Evolutionary conservation across 1,140 invertebrate genomes (phyloP), one percentile per base, ranked within the genome.

Genomic region (Drosophila hydei): DNA sequence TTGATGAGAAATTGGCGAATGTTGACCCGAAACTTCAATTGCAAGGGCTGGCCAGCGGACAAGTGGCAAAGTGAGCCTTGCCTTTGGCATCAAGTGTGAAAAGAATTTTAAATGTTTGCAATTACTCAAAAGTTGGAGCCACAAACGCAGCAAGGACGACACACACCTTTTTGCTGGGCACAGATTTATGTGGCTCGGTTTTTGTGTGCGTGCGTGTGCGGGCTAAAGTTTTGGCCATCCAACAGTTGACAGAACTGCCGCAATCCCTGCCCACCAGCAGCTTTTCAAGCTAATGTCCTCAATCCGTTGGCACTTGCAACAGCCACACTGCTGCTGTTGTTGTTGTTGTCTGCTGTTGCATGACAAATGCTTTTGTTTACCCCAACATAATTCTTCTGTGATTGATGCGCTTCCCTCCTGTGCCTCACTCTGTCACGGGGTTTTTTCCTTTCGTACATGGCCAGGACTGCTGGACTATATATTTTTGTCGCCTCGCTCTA

Each of bases 321-420:
- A 48, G 12, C 65, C 45, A 4, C 55, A 59, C 43, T 19, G 21
- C 30, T 42, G 21, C 23, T 36, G 11, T 33, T 65, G 45, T 38
- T 61, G 36, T 61, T 59, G 50, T 47, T 75, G 61, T 75, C 50
- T 77, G 77, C 78, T 73, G 75, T 70, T 70, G 70, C 72, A 88
- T 88, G 83, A 88, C 83, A 88, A 88, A 88, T 88, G 83, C 80
- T 88, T 88, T 88, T 88, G 83, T 88, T 88, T 88, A 88, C 83
- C 83, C 83, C 79, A 88, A 88, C 83, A 88, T 88, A 88, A 88
- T 88, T 88, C 83, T 88, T 88, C 79, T 88, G 83, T 88, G 83
- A 88, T 88, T 88, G 83, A 88, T 88, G 83, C 80, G 64, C 77
- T 72, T 77, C 65, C 73, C 51, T 45, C 61, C 40, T 16, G 36